Percentiles rank a stretch among this genome's conserved stretches.
Conservation (phyloP, 2,113 vertebrate species). For the Sinosuthora webbiana region DNA sequence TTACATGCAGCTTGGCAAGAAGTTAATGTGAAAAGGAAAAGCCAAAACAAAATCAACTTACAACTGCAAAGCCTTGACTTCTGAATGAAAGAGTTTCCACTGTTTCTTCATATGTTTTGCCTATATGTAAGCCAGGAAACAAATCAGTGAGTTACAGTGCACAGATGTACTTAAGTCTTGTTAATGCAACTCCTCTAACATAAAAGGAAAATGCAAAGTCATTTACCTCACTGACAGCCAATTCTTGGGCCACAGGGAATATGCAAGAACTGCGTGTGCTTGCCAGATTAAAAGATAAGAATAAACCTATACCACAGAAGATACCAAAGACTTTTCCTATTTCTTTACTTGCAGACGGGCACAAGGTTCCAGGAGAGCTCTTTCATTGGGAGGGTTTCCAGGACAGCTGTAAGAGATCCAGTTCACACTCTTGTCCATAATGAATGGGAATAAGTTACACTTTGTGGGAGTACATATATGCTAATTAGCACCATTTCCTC, state of each 20-base stretch:
- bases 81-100: slow-evolving; percentile 76
- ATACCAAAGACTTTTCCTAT: neutral
- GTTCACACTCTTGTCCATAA: neutral
- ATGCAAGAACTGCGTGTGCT: neutral
- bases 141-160: neutral
- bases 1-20: slow-evolving; percentile 51
- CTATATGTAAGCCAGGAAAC: slow-evolving; percentile 46
- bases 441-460: neutral
- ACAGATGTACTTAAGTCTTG: neutral
- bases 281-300: neutral
- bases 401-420: neutral
- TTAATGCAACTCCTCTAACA: neutral
- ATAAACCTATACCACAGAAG: neutral
- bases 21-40: slow-evolving; percentile 25
- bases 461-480: neutral
- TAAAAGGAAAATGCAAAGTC: neutral
- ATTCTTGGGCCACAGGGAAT: neutral
- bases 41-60: slow-evolving; percentile 63
- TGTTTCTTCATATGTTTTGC: slow-evolving; percentile 50
- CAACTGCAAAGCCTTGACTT: slow-evolving; percentile 77
- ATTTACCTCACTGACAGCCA: neutral
- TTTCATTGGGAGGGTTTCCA: neutral
- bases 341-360: neutral
- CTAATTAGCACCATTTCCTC: neutral
- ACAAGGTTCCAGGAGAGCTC: neutral